phyloP scores from a whole-genome alignment of 2,888 invertebrate species.

The Drosophila meridionalis region DNA sequence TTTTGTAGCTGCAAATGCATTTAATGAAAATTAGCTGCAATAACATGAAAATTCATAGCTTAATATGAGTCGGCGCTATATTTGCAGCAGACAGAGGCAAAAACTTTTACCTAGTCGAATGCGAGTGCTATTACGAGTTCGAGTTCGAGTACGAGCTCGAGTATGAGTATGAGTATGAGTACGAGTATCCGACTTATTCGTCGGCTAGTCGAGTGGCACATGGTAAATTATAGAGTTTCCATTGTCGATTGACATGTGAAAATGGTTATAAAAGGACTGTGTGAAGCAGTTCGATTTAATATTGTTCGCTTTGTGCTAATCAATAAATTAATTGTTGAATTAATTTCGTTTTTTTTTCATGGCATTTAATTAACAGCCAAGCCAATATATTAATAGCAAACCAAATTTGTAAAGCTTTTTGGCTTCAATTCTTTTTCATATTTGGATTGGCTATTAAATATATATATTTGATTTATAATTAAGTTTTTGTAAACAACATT shows the following conservation, averaged over 20 bases:
- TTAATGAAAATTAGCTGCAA: constrained; percentile 78
- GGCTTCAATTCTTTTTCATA: neutral
- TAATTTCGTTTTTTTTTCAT: constrained; percentile 24
- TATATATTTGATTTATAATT: neutral
- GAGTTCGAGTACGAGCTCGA: neutral
- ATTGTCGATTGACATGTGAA: constrained; percentile 75
- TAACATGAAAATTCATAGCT: constrained; percentile 79
- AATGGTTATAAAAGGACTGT: constrained; percentile 73
- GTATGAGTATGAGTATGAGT: constrained; percentile 9
- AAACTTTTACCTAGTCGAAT: constrained; percentile 55
- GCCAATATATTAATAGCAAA: constrained; percentile 14
- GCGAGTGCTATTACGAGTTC: constrained; percentile 6
- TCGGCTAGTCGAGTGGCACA: constrained; percentile 35
- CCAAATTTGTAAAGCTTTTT: constrained; percentile 7
- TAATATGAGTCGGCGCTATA: constrained; percentile 60
- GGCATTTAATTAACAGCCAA: constrained; percentile 31
- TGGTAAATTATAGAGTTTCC: constrained; percentile 58
- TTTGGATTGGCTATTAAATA: neutral
- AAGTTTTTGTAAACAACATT: neutral
- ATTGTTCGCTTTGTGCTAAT: constrained; percentile 35
- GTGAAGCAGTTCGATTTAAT: constrained; percentile 59
- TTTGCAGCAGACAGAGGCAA: constrained; percentile 41
- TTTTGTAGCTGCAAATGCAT: constrained; percentile 36
- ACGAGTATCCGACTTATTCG: constrained; percentile 27
- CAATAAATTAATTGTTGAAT: constrained; percentile 54